These are phyloP conservation scores for Lasioglossum calceatum DNA, from an alignment of 2,888 invertebrate species.

Conservation along the genomic window DNA sequence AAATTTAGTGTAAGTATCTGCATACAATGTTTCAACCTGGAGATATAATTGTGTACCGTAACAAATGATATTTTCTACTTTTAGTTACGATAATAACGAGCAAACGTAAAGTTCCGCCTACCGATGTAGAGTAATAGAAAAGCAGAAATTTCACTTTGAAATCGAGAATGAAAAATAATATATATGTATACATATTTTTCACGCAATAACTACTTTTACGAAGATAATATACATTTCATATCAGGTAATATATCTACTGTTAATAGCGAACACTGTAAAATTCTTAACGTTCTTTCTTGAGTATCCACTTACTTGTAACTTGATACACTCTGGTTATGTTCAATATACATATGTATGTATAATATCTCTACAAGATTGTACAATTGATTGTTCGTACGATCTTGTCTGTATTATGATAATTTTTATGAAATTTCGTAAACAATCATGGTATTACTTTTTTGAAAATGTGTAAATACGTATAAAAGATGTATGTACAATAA, in stretches of 20 bases:
- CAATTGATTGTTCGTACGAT: conserved; percentile 17
- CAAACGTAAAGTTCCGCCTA: conserved; percentile 19
- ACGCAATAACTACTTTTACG: conserved; percentile 21
- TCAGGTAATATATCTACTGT: conserved; percentile 19
- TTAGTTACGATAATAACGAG: conserved; percentile 60
- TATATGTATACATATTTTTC: conserved; percentile 37
- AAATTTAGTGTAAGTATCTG: conserved; percentile 70
- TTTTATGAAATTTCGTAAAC: conserved; percentile 15
- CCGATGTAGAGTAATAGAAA: conserved; percentile 3
- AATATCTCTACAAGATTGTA: conserved; percentile 14
- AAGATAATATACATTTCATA: conserved; percentile 30
- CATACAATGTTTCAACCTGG: background rate
- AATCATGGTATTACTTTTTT: conserved; percentile 25
- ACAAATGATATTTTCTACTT: conserved; percentile 14
- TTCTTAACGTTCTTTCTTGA: background rate
- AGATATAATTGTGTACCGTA: background rate
- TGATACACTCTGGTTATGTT: background rate
- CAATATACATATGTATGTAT: background rate
- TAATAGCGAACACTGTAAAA: conserved; percentile 23
- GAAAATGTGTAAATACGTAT: conserved; percentile 58
- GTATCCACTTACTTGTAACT: conserved; percentile 17
- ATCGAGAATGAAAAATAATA: conserved; percentile 4
- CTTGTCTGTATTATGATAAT: conserved; percentile 21
- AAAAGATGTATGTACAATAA: conserved; percentile 45
- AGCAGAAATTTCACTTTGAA: conserved; percentile 19